Percentiles rank a stretch among this genome's conserved stretches.
Evolutionary conservation across 1,140 invertebrate genomes (phyloP).

Genomic region (Drosophila obscura): DNA sequence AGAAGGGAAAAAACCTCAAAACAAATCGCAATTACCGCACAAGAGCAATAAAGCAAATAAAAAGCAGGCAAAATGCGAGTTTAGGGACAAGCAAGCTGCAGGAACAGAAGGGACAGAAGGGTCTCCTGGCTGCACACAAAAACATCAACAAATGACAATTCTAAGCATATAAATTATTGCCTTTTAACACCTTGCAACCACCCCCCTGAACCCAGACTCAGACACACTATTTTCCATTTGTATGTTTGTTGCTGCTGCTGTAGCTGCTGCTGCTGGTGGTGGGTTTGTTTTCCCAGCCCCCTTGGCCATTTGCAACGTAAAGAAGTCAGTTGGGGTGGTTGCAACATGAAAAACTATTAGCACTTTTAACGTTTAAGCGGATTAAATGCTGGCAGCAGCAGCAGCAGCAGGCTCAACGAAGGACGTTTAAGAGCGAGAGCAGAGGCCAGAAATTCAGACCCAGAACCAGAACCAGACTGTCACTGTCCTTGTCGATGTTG

Average conservation of each 20-base stretch:
- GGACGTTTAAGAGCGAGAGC: conserved; percentile 54
- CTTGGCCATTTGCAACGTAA: neutral
- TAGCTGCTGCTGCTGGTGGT: conserved; percentile 36
- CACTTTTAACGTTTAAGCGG: conserved; percentile 79
- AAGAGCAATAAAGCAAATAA: conserved; percentile 28
- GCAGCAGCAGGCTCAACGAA: conserved; percentile 52
- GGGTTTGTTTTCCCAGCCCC: conserved; percentile 1
- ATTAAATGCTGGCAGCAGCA: conserved; percentile 59
- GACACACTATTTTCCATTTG: conserved; percentile 5
- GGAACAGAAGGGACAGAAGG: conserved; percentile 14
- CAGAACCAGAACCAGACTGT: conserved; percentile 31
- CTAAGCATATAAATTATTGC: conserved; percentile 78
- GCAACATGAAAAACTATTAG: conserved; percentile 79
- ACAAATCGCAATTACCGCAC: conserved; percentile 56
- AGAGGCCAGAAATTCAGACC: no score
- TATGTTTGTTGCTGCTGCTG: conserved; percentile 18
- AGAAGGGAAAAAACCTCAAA: conserved; percentile 46
- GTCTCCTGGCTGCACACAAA: conserved; percentile 23
- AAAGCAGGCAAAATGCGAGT: neutral
- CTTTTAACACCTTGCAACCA: conserved; percentile 70
- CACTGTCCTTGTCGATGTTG: conserved; percentile 39
- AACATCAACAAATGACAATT: conserved; percentile 56
- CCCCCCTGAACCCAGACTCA: conserved; percentile 7
- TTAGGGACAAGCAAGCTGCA: neutral
- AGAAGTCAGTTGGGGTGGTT: conserved; percentile 65